Conservation (phyloP, 2,888 invertebrate genomes). For the Himalopsyche japonica region DNA sequence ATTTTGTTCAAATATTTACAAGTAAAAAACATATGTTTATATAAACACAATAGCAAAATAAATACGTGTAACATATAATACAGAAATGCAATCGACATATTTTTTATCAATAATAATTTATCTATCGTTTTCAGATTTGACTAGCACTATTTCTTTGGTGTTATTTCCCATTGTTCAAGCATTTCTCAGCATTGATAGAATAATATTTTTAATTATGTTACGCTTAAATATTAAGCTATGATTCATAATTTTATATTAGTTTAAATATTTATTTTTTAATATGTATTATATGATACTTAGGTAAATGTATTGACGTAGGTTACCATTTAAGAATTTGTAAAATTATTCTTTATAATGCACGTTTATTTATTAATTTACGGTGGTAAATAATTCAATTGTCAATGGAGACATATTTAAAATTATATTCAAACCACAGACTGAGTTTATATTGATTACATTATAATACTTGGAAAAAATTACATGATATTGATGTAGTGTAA, state of each 20-base stretch:
- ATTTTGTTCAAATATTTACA: too few relatives aligned
- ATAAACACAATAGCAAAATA: too few relatives aligned
- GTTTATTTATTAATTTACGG: too few relatives aligned
- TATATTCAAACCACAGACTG: background rate
- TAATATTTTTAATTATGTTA: background rate
- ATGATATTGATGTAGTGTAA: background rate
- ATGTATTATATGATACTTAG: background rate
- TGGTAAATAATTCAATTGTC: too few relatives aligned
- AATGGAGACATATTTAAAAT: background rate
- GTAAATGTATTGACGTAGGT: background rate
- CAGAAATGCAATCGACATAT: too few relatives aligned
- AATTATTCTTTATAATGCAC: too few relatives aligned
- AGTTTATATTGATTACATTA: background rate
- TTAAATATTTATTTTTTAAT: background rate
- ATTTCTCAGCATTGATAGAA: background rate
- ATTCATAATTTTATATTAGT: too few relatives aligned
- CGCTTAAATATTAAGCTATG: too few relatives aligned
- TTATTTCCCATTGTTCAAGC: background rate
- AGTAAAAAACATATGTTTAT: too few relatives aligned
- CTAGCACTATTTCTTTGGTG: background rate
- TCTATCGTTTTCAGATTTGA: background rate
- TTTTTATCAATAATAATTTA: too few relatives aligned
- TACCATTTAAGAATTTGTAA: too few relatives aligned
- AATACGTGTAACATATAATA: too few relatives aligned
- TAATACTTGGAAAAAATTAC: background rate